Conservation (phyloP, 2,888 invertebrate genomes). For the Stegana nigrithorax region DNA sequence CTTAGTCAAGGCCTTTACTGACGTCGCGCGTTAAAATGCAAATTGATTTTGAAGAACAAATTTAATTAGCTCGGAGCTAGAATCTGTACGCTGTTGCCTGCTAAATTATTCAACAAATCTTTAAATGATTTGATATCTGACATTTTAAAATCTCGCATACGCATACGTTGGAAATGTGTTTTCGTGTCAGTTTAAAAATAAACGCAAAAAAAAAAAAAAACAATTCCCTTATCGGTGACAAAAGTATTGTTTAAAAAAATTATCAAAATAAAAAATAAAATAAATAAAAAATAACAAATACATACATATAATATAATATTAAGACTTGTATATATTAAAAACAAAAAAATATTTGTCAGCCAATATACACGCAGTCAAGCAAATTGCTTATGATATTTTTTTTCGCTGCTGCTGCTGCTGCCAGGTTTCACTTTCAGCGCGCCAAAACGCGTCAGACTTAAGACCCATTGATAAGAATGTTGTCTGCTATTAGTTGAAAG, state of each 20-base stretch:
- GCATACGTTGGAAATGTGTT: slow-evolving; percentile 10
- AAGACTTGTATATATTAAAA: slow-evolving; percentile 6
- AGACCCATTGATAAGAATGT: too few relatives aligned
- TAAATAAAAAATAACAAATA: slow-evolving; percentile 1
- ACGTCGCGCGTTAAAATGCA: slow-evolving; percentile 58
- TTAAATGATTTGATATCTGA: slow-evolving; percentile 26
- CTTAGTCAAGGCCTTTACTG: slow-evolving; percentile 55
- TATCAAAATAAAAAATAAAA: neutral
- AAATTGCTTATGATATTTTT: too few relatives aligned
- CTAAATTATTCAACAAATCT: slow-evolving; percentile 46
- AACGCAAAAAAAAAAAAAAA: slow-evolving; percentile 1
- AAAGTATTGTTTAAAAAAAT: too few relatives aligned
- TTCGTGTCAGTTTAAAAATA: slow-evolving; percentile 21
- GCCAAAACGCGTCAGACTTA: too few relatives aligned
- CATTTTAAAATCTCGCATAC: slow-evolving; percentile 12
- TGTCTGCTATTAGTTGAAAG: too few relatives aligned
- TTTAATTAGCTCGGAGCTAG: slow-evolving; percentile 63
- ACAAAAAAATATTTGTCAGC: too few relatives aligned
- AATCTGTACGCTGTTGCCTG: slow-evolving; percentile 37
- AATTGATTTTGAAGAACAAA: slow-evolving; percentile 60
- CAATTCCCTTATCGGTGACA: too few relatives aligned
- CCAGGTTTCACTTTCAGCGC: too few relatives aligned
- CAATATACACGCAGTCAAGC: too few relatives aligned
- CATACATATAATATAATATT: neutral
- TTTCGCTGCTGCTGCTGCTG: too few relatives aligned